Conservation (phyloP, 2,797 vertebrate genomes). For the Onychomys leucogaster region DNA sequence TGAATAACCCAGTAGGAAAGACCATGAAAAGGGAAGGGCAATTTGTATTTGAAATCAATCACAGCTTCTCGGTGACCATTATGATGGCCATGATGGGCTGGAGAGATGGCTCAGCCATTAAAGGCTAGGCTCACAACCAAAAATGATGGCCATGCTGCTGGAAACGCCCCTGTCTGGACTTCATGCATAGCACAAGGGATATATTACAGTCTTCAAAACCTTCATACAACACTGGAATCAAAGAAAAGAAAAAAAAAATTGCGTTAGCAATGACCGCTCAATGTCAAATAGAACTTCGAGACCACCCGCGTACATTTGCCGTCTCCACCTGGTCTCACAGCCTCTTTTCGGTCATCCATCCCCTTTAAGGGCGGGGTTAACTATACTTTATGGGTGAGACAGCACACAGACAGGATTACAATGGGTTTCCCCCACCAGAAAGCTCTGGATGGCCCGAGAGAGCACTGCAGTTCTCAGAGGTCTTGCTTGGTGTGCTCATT, state of each 20-base stretch:
- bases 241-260: constrained; percentile 54
- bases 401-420: neutral
- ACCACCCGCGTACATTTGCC: neutral
- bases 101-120: too few relatives aligned
- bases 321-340: neutral
- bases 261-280: neutral
- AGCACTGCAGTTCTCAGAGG: neutral
- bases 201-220: neutral
- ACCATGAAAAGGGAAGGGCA: neutral
- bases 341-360: neutral
- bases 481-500: neutral
- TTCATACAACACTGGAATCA: neutral
- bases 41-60: neutral
- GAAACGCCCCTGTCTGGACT: neutral
- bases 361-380: neutral
- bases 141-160: neutral
- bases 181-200: neutral
- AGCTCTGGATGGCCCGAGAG: neutral
- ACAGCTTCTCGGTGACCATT: neutral
- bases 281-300: constrained; percentile 29
- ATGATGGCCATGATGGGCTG: neutral
- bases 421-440: neutral
- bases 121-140: too few relatives aligned
- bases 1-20: neutral
- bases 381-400: neutral